phyloP scores from a whole-genome alignment of 1,140 invertebrate species.

The Pseudomyrmex cubaensis region DNA sequence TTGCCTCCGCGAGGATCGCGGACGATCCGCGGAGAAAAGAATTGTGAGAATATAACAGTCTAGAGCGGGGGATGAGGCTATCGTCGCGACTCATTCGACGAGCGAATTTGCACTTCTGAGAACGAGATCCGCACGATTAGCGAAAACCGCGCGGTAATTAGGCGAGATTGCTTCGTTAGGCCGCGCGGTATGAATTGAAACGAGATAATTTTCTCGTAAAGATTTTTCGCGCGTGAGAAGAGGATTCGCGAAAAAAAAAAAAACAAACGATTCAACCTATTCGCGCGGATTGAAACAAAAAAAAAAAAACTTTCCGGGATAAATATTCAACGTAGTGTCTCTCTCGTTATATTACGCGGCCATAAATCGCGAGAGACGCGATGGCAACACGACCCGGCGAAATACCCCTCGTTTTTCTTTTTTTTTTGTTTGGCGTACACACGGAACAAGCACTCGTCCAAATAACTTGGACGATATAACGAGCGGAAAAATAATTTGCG shows the following conservation, averaged over 20 bases:
- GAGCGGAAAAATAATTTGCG: slow-evolving; percentile 44
- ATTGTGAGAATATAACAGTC: too few relatives aligned
- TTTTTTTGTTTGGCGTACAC: slow-evolving; percentile 3
- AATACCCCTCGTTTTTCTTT: not conserved
- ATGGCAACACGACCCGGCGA: not conserved
- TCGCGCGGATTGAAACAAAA: not conserved
- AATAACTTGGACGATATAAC: not conserved
- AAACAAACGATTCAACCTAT: not conserved
- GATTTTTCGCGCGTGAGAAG: not conserved
- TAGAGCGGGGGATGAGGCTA: too few relatives aligned
- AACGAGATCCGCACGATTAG: slow-evolving; percentile 18
- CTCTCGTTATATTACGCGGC: not conserved
- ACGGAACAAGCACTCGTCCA: not conserved
- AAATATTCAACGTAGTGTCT: not conserved
- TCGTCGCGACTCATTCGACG: not conserved
- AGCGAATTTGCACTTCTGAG: not conserved
- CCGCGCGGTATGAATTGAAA: slow-evolving; percentile 50
- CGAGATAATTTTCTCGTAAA: slow-evolving; percentile 41
- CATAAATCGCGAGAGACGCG: slow-evolving; percentile 17
- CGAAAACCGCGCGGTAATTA: slow-evolving; percentile 53
- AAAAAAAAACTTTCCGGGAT: not conserved
- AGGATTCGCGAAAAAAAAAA: not conserved
- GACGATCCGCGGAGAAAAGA: too few relatives aligned
- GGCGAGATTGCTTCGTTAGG: slow-evolving; percentile 43
- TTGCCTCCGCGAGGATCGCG: too few relatives aligned